Percentiles rank a stretch among this genome's conserved stretches.
Evolutionary conservation across 2,888 invertebrate genomes (phyloP).

Genomic region (Sepiola atlantica): DNA sequence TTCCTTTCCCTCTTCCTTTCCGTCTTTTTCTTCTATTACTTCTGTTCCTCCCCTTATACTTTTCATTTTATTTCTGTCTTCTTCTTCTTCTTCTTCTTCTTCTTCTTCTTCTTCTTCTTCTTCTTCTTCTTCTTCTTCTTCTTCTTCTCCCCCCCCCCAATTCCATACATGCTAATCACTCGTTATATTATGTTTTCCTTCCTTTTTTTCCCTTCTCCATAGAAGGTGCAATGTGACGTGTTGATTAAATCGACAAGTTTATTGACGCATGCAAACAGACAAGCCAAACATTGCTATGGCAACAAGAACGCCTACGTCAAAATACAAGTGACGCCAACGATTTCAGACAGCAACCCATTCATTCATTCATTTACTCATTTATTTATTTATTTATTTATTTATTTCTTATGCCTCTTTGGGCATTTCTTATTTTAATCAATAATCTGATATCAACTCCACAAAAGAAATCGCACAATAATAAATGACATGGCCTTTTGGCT

Average conservation of each 20-base stretch:
- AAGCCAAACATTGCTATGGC: background rate
- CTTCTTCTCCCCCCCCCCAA: background rate
- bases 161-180: background rate
- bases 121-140: background rate
- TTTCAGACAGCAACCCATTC: background rate
- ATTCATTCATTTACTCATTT: too few species aligned
- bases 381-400: too few species aligned
- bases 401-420: too few species aligned
- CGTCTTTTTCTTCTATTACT: too few species aligned
- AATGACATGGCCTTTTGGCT: too few species aligned
- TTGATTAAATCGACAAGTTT: background rate
- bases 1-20: too few species aligned
- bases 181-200: too few species aligned
- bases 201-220: background rate
- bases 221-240: background rate
- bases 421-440: too few species aligned
- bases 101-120: background rate
- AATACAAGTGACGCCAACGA: background rate
- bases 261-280: conserved; percentile 18
- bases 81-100: background rate
- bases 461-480: too few species aligned
- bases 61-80: too few species aligned
- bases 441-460: too few species aligned
- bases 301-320: conserved; percentile 19
- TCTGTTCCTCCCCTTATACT: too few species aligned